These are phyloP conservation scores for Scarus forsteni DNA, from an alignment of 2,797 vertebrate genomes.

Conservation along the genomic window DNA sequence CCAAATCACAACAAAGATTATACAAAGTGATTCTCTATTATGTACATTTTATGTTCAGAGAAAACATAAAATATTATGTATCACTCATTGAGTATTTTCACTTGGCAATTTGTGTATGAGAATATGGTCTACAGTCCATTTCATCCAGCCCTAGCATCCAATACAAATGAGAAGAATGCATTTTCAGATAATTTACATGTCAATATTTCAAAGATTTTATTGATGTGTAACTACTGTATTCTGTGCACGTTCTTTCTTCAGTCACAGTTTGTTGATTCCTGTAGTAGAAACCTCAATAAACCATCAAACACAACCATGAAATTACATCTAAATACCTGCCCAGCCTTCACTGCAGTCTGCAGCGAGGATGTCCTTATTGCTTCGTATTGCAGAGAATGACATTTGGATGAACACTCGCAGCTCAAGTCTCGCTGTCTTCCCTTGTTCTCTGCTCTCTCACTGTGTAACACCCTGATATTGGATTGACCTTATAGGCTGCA, in stretches of 20 bases:
- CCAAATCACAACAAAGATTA: too few relatives aligned
- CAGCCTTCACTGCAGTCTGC: slow-evolving; percentile 23
- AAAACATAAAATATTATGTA: too few relatives aligned
- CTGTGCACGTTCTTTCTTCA: slow-evolving; percentile 7
- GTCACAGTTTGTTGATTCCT: slow-evolving; percentile 2
- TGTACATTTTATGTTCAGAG: too few relatives aligned
- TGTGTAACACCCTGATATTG: slow-evolving; percentile 69
- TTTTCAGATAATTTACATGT: not conserved
- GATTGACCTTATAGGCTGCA: slow-evolving; percentile 76
- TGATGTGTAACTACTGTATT: slow-evolving; percentile 10
- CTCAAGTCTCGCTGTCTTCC: slow-evolving; percentile 27
- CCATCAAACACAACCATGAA: slow-evolving; percentile 26
- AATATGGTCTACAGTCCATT: too few relatives aligned
- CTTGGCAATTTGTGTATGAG: too few relatives aligned
- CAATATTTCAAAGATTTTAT: slow-evolving; percentile 20
- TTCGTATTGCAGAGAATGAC: slow-evolving; percentile 44
- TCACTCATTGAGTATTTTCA: too few relatives aligned
- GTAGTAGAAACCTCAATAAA: slow-evolving; percentile 31
- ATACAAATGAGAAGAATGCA: slow-evolving; percentile 1
- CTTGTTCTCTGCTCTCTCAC: slow-evolving; percentile 41
- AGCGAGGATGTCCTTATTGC: slow-evolving; percentile 7
- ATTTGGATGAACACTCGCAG: slow-evolving; percentile 43
- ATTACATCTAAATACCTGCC: slow-evolving; percentile 41
- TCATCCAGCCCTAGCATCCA: not conserved
- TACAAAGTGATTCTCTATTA: too few relatives aligned